These are phyloP conservation scores for Dendrolimus pini DNA, from an alignment of 2,888 invertebrate genomes.

Conservation along the genomic window DNA sequence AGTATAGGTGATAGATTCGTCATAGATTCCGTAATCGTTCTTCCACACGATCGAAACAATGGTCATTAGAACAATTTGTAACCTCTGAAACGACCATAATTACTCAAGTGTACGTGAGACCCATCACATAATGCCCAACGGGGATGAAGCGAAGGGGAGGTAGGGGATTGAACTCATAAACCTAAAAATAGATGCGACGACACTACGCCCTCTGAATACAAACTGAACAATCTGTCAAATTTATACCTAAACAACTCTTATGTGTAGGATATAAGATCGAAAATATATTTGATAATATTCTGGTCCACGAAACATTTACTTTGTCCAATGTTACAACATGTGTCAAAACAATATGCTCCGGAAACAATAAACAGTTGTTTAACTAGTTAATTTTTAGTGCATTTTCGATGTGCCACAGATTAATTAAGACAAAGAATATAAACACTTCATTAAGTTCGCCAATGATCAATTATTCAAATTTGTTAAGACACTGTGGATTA, in stretches of 20 bases:
- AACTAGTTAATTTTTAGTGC: slow-evolving; percentile 32
- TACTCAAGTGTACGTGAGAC: slow-evolving; percentile 22
- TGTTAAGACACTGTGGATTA: no score
- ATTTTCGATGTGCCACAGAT: slow-evolving; percentile 17
- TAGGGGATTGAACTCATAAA: slow-evolving; percentile 66
- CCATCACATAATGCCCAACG: slow-evolving; percentile 23
- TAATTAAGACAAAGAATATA: slow-evolving; percentile 19
- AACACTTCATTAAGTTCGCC: no score
- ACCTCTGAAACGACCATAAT: slow-evolving; percentile 4
- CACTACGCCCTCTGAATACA: slow-evolving; percentile 38
- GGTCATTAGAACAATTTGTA: slow-evolving; percentile 6
- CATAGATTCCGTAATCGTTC: background rate
- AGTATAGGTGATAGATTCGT: background rate
- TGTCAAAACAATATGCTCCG: slow-evolving; percentile 61
- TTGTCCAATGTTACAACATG: slow-evolving; percentile 36
- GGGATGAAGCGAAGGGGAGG: slow-evolving; percentile 33
- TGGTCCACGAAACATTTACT: background rate
- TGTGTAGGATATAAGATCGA: background rate
- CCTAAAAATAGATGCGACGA: slow-evolving; percentile 63
- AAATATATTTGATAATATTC: background rate
- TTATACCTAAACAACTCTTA: background rate
- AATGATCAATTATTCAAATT: no score
- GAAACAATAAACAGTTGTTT: slow-evolving; percentile 55
- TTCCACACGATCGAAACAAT: slow-evolving; percentile 9
- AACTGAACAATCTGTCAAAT: slow-evolving; percentile 1